Evolutionary conservation across 2,888 invertebrate genomes (phyloP), one percentile per base, ranked within the genome.

Genomic region (Lepidochitona cinerea): DNA sequence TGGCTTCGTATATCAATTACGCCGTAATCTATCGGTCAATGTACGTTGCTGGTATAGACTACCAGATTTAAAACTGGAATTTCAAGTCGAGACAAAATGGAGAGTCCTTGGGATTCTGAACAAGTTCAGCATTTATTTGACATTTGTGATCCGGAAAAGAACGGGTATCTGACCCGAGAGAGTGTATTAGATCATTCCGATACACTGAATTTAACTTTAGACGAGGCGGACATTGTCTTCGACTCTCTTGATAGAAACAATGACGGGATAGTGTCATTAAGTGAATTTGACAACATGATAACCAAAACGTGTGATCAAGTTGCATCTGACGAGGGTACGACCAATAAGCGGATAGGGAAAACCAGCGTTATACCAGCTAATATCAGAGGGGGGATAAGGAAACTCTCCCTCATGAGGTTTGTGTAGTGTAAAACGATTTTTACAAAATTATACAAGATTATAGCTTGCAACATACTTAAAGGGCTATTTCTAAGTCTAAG

Each of bases 201-300:
- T 26, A 79, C 79, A 49, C 69, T 85, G 36, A 81, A 82, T 71
- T 75, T 85, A 9, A 79, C 82, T 7, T 73, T 79, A 0, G 75
- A 83, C 7, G 87, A 87, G 52, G 72, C 84, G 36, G 84, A 85
- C 35, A 82, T 84, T 26, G 81, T 85, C 32, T 85, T 87, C 71
- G 65, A 75, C 2, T 84, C 84, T 18, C 71, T 87, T 26, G 87
- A 87, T 68, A 81, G 78, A 49, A 82, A 85, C 65, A 81, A 81
- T n/a, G 85, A 87, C 66, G 85, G 84, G n/a, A 71, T 80, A 18
- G 81, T 87, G 32, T 81, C 80, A n/a, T 70, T 78, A 53, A 65
- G 77, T n/a, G 82, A 85, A 32, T 41, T 75, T 37, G 59, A 59
- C 9, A 59, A 26, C 14, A 59, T 59, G 59, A 14, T 59, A 4